These are phyloP conservation scores for Rhagologus leucostigma DNA, from an alignment of 2,113 vertebrate genomes.

Conservation along the genomic window DNA sequence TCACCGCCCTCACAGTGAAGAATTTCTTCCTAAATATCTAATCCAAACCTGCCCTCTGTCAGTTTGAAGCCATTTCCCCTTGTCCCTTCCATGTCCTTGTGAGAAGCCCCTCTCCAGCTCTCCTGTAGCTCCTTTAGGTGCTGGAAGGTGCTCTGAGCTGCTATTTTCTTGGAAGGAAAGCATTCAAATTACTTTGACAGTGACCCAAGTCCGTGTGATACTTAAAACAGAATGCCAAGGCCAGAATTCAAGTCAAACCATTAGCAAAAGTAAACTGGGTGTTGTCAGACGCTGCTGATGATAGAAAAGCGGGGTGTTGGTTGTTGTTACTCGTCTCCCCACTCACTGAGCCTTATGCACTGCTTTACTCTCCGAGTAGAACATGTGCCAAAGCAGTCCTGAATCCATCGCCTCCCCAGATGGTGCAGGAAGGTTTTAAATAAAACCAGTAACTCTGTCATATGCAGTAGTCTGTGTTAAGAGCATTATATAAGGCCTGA, in stretches of 20 bases:
- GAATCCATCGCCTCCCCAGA: background rate
- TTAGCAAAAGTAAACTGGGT: conserved; percentile 56
- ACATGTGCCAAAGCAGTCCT: background rate
- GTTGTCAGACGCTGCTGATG: conserved; percentile 50
- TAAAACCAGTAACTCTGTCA: background rate
- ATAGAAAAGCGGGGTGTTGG: background rate
- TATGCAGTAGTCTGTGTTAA: fast-evolving
- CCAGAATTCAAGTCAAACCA: conserved; percentile 70
- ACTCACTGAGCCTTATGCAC: background rate
- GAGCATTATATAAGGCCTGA: background rate
- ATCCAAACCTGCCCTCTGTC: background rate
- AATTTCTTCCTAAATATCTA: background rate
- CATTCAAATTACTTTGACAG: conserved; percentile 38
- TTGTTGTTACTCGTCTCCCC: background rate
- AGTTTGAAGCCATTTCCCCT: background rate
- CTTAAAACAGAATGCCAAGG: conserved; percentile 66
- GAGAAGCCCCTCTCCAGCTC: background rate
- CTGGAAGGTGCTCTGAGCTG: background rate
- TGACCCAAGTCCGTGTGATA: conserved; percentile 57
- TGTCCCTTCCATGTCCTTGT: background rate
- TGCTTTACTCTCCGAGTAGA: background rate
- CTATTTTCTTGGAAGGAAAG: conserved; percentile 38
- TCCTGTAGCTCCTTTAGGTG: background rate
- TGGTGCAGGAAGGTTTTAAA: background rate
- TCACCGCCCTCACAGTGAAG: background rate